These are phyloP conservation scores for Caenorhabditis sp. DNA, from an alignment of 2,888 invertebrate species.

Conservation along the genomic window DNA sequence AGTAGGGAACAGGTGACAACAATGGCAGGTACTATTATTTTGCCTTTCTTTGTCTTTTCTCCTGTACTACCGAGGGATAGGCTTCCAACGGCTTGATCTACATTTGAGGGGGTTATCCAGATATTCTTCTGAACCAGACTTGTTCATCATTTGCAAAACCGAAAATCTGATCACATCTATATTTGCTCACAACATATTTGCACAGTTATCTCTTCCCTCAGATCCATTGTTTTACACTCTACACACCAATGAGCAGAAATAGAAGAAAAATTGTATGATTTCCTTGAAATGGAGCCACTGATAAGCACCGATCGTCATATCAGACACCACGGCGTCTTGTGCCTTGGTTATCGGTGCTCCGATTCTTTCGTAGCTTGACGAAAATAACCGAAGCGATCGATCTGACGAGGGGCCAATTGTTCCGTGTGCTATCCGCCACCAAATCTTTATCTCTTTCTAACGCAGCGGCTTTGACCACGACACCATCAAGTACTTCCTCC, in stretches of 20 bases:
- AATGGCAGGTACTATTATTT: too few relatives aligned
- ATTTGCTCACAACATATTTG: conserved; percentile 7
- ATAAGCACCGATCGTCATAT: conserved; percentile 7
- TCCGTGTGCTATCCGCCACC: conserved; percentile 6
- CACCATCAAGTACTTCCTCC: conserved; percentile 34
- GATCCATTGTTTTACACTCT: background rate
- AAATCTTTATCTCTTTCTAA: conserved; percentile 13
- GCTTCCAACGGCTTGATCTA: too few relatives aligned
- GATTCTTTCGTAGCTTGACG: background rate
- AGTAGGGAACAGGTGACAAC: too few relatives aligned
- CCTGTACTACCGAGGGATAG: too few relatives aligned
- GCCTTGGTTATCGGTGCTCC: background rate
- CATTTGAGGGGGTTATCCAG: too few relatives aligned
- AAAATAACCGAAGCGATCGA: background rate
- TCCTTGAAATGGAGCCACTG: conserved; percentile 15
- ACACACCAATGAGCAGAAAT: background rate
- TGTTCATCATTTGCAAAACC: background rate
- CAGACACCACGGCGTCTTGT: conserved; percentile 40
- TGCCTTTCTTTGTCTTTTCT: background rate
- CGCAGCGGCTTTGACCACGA: conserved; percentile 23
- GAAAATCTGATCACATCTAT: background rate
- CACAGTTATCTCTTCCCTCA: background rate
- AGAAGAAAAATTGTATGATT: background rate
- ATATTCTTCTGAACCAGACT: too few relatives aligned
- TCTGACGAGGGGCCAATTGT: background rate